These are phyloP conservation scores for Hormaphis cornu DNA, from an alignment of 1,140 invertebrate genomes.

Conservation along the genomic window DNA sequence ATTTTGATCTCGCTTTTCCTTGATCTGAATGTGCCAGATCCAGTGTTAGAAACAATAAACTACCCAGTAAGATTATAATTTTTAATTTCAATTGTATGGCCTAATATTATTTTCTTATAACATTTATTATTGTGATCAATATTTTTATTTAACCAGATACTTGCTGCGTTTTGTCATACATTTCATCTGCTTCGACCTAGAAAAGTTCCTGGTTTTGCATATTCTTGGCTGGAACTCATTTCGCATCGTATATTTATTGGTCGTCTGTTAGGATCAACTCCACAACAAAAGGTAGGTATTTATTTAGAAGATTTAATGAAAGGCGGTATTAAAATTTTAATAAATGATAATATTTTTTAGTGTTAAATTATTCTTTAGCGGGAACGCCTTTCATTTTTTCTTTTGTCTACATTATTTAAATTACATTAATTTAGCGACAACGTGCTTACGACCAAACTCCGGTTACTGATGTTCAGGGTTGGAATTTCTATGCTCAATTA, in stretches of 20 bases:
- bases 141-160: conserved; percentile 50
- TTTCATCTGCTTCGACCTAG: conserved; percentile 83
- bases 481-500: conserved; percentile 83
- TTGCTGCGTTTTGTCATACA: conserved; percentile 85
- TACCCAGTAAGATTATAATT: conserved; percentile 54
- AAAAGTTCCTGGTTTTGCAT: conserved; percentile 94
- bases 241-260: conserved; percentile 94
- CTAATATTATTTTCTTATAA: conserved; percentile 33
- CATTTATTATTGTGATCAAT: not conserved
- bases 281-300: conserved; percentile 47
- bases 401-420: not conserved
- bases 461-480: conserved; percentile 46
- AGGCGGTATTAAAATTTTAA: not conserved
- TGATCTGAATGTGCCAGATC: conserved; percentile 88
- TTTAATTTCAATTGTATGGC: conserved; percentile 25
- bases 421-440: conserved; percentile 9
- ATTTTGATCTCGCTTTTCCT: conserved; percentile 96
- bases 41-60: conserved; percentile 82
- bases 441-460: conserved; percentile 24
- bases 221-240: conserved; percentile 95
- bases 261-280: conserved; percentile 76
- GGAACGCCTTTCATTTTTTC: not conserved
- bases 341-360: conserved; percentile 5
- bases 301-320: not conserved
- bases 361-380: conserved; percentile 41